Conservation (phyloP, 2,797 vertebrate species). For the Todus mexicanus region DNA sequence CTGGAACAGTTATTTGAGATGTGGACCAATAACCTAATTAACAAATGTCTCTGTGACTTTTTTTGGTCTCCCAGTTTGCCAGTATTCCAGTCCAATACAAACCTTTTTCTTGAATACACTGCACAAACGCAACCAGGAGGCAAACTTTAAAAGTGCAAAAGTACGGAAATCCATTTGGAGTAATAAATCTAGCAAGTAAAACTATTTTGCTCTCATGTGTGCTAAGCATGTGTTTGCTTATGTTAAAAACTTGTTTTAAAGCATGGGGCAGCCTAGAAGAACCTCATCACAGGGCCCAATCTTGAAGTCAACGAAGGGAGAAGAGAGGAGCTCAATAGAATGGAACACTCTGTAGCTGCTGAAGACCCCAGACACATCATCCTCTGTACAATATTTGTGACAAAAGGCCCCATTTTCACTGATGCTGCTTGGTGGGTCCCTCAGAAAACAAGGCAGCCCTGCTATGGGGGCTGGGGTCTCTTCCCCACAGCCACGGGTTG, state of each 20-base stretch:
- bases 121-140: neutral
- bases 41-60: neutral
- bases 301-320: neutral
- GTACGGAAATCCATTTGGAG: neutral
- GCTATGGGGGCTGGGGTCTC: neutral
- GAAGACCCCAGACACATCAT: accelerated
- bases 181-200: neutral
- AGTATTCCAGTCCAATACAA: neutral
- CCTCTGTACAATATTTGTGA: neutral
- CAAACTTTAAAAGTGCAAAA: neutral
- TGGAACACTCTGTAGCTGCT: neutral
- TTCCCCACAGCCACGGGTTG: no score
- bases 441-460: neutral
- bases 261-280: neutral
- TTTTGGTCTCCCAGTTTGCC: neutral
- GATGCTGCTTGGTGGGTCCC: accelerated
- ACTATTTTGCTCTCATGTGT: neutral
- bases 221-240: neutral
- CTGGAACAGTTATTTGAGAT: neutral
- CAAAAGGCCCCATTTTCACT: neutral
- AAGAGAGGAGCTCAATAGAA: neutral
- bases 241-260: neutral
- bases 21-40: neutral
- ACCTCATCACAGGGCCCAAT: neutral
- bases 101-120: neutral